Evolutionary conservation across 2,797 vertebrate species (phyloP).

Genomic region (Lagocephalus sceleratus): DNA sequence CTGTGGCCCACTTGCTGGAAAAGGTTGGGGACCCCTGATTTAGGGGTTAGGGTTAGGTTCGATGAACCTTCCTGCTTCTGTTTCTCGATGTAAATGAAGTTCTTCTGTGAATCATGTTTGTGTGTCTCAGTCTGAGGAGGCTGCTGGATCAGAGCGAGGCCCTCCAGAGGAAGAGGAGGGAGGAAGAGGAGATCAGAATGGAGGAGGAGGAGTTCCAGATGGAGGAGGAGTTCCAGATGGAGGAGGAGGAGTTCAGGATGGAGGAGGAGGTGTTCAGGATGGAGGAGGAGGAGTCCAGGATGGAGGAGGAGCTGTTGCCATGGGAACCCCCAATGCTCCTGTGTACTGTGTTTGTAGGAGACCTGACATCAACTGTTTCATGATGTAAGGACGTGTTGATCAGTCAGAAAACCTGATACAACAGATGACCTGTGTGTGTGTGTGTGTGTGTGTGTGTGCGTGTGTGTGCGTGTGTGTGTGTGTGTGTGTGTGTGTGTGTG

Average conservation of each 20-base stretch:
- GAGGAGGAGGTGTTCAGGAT: constrained; percentile 1
- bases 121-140: constrained; percentile 49
- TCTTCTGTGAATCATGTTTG: background rate
- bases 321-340: constrained; percentile 51
- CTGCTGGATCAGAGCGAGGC: constrained; percentile 11
- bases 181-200: constrained; percentile 9
- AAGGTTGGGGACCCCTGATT: no score
- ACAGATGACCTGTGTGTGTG: background rate
- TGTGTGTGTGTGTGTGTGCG: background rate
- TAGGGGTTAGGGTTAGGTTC: no score
- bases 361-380: constrained; percentile 92
- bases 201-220: constrained; percentile 1
- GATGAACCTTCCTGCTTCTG: no score
- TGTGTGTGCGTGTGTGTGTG: background rate
- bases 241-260: constrained; percentile 2
- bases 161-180: constrained; percentile 14
- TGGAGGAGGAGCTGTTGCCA: constrained; percentile 17
- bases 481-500: constrained; percentile 1
- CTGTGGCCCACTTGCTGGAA: no score
- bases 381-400: constrained; percentile 77
- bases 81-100: no score
- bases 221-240: background rate
- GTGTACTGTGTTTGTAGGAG: constrained; percentile 87
- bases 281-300: background rate
- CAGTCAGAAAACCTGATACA: background rate